Percentiles rank a stretch among this genome's conserved stretches.
These are phyloP conservation scores for Tupaia tana DNA, from an alignment of 2,113 vertebrate genomes.

Conservation along the genomic window DNA sequence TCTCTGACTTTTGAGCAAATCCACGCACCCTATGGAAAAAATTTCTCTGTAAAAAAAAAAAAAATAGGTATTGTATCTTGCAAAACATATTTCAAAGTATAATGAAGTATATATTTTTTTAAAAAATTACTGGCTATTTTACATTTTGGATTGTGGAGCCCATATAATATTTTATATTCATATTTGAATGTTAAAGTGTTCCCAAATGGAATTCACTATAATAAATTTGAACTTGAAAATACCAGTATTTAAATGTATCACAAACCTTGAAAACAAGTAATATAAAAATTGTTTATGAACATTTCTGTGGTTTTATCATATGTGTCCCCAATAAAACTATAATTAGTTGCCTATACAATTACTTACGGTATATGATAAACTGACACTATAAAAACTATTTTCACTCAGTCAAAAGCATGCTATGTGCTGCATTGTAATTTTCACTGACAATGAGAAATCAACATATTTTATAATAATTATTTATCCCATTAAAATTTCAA, in stretches of 20 bases:
- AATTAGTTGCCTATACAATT: constrained; percentile 39
- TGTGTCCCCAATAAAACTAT: constrained; percentile 55
- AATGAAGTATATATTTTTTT: neutral
- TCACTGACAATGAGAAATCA: constrained; percentile 64
- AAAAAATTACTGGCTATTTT: neutral
- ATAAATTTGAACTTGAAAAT: constrained; percentile 3
- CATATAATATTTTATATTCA: constrained; percentile 30
- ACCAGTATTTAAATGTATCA: constrained; percentile 47
- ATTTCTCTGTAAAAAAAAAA: too few species aligned
- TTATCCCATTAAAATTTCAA: constrained; percentile 63
- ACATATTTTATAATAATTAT: constrained; percentile 73
- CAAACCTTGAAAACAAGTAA: constrained; percentile 27
- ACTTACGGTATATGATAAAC: constrained; percentile 36
- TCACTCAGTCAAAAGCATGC: constrained; percentile 51
- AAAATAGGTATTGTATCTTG: too few species aligned
- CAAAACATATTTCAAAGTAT: neutral
- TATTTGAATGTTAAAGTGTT: constrained; percentile 42
- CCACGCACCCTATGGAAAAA: too few species aligned
- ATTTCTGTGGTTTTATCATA: constrained; percentile 48
- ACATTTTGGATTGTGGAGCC: neutral
- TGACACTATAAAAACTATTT: constrained; percentile 62
- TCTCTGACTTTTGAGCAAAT: too few species aligned
- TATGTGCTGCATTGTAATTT: constrained; percentile 59
- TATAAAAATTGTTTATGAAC: neutral
- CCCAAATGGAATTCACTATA: neutral